These are phyloP conservation scores for Drosophila picticornis DNA, from an alignment of 2,888 invertebrate species.

Conservation along the genomic window DNA sequence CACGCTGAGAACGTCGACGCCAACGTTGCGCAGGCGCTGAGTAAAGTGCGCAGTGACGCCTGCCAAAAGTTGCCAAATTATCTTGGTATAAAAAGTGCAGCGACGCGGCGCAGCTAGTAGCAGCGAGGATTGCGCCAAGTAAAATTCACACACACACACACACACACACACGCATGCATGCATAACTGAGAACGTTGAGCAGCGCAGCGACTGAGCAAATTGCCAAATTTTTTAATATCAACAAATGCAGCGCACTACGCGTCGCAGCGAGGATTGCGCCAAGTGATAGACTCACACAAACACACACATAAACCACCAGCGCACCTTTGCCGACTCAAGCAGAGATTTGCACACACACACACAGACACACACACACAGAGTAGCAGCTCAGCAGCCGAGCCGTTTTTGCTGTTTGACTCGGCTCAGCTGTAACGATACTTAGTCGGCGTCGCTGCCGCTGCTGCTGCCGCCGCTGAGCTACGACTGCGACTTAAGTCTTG, in stretches of 20 bases:
- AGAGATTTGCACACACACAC: conserved; percentile 47
- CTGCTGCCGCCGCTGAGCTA: conserved; percentile 38
- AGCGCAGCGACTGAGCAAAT: conserved; percentile 26
- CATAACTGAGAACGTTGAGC: conserved; percentile 41
- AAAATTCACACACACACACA: conserved; percentile 18
- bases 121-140: conserved; percentile 67
- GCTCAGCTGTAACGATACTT: conserved; percentile 57
- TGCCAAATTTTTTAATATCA: conserved; percentile 62
- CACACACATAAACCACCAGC: conserved; percentile 9
- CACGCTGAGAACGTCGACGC: conserved; percentile 41
- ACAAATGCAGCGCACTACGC: conserved; percentile 22
- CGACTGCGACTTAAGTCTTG: conserved; percentile 69
- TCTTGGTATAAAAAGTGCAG: conserved; percentile 26
- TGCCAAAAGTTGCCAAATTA: conserved; percentile 61
- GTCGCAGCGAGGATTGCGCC: conserved; percentile 69
- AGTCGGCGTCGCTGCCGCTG: conserved; percentile 62
- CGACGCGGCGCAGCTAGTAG: conserved; percentile 2
- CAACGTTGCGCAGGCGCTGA: conserved; percentile 25
- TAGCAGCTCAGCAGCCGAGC: conserved; percentile 30
- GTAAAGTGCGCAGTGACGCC: conserved; percentile 3
- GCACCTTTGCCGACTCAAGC: conserved; percentile 27
- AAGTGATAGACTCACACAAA: conserved; percentile 38
- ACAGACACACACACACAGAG: conserved; percentile 8
- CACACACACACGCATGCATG: conserved; percentile 3
- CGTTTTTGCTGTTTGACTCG: conserved; percentile 31